These are phyloP conservation scores for Leptocoma aspasia DNA, from an alignment of 2,113 vertebrate species.

Conservation along the genomic window DNA sequence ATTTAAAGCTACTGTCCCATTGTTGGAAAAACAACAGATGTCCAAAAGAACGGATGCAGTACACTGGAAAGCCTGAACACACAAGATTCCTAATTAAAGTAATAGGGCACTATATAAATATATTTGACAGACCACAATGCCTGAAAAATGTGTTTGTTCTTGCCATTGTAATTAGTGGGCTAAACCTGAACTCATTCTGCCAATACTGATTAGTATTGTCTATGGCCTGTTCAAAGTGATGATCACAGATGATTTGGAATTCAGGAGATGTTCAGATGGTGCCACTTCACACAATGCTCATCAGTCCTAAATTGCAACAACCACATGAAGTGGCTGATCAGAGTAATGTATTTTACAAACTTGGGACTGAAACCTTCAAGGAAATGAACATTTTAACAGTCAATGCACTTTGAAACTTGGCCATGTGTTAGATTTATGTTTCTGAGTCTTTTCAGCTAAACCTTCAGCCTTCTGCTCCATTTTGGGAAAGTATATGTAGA, in stretches of 20 bases:
- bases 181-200: conserved; percentile 54
- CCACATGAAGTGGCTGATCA: background rate
- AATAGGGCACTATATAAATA: conserved; percentile 1
- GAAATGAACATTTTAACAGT: background rate
- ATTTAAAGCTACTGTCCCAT: background rate
- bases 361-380: background rate
- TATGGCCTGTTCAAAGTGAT: background rate
- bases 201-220: background rate
- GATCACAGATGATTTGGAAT: background rate
- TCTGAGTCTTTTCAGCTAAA: background rate
- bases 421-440: background rate
- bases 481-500: background rate
- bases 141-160: conserved; percentile 18
- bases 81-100: conserved; percentile 17
- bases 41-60: background rate
- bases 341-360: background rate
- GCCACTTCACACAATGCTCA: background rate
- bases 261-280: background rate
- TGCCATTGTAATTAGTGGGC: background rate
- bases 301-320: background rate
- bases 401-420: background rate
- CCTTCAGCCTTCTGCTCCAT: background rate
- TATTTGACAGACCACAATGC: background rate
- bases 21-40: conserved; percentile 26
- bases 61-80: background rate